Conservation (phyloP, 1,140 invertebrate species). For the Drosophila quadrilineata region DNA sequence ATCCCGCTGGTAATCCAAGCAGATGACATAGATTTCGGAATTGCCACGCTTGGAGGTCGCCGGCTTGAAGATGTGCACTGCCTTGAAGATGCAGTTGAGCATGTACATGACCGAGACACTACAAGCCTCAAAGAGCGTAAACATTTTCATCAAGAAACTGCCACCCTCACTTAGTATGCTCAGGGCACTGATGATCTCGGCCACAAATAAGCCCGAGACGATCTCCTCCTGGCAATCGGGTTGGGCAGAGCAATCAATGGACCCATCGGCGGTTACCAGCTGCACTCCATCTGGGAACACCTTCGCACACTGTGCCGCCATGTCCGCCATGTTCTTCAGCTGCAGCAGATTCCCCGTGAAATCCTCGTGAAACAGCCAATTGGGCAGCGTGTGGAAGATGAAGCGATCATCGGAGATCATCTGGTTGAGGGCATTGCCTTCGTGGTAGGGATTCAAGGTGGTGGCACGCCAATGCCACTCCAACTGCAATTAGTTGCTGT, state of each 20-base stretch:
- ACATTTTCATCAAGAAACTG: conserved; percentile 94
- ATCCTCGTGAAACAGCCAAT: conserved; percentile 94
- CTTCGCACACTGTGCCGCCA: conserved; percentile 79
- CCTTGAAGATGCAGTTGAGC: conserved; percentile 85
- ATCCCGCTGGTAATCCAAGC: conserved; percentile 78
- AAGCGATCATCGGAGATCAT: conserved; percentile 94
- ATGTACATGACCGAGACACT: conserved; percentile 91
- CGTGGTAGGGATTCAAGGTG: conserved; percentile 95
- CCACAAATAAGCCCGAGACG: conserved; percentile 90
- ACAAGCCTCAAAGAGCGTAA: conserved; percentile 93
- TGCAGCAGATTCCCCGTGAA: conserved; percentile 91
- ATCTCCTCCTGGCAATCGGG: conserved; percentile 93
- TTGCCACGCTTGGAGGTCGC: conserved; percentile 96
- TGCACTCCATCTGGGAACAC: conserved; percentile 44
- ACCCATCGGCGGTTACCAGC: conserved; percentile 96
- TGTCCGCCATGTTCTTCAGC: conserved; percentile 85
- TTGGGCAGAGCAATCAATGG: conserved; percentile 91
- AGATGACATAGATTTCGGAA: conserved; percentile 95
- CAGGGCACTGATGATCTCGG: conserved; percentile 90
- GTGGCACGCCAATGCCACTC: conserved; percentile 93
- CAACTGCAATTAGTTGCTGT: conserved; percentile 27
- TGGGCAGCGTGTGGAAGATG: conserved; percentile 87
- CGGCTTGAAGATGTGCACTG: conserved; percentile 92
- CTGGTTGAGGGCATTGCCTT: conserved; percentile 87
- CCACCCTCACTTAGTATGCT: conserved; percentile 88